phyloP scores from a whole-genome alignment of 2,888 invertebrate genomes.

The Lobophora halterata region DNA sequence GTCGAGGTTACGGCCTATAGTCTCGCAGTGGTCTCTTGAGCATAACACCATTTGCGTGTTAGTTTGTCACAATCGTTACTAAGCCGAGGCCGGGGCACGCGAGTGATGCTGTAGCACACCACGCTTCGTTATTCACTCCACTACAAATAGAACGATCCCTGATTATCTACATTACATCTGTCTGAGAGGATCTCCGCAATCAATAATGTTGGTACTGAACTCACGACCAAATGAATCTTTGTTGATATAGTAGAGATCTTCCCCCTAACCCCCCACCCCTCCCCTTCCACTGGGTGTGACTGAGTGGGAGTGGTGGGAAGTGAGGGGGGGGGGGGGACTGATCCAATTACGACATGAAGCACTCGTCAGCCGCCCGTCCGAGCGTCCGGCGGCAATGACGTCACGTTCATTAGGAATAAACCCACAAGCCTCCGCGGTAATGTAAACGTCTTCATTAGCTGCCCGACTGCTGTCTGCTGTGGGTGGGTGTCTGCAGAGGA shows the following conservation, averaged over 20 bases:
- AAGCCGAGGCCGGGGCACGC: too few species aligned
- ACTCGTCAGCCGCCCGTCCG: conserved; percentile 9
- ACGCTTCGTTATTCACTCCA: too few species aligned
- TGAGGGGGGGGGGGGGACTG: background rate
- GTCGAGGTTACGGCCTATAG: too few species aligned
- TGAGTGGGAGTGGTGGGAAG: background rate
- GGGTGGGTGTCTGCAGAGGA: too few species aligned
- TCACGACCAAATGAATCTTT: conserved; percentile 1
- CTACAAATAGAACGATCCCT: background rate
- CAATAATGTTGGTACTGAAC: background rate
- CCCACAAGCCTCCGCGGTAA: conserved; percentile 8
- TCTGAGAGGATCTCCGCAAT: conserved; percentile 1
- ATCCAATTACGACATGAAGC: conserved; percentile 22
- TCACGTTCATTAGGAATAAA: conserved; percentile 18
- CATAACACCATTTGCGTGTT: too few species aligned
- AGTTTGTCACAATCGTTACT: too few species aligned
- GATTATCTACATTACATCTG: conserved; percentile 1
- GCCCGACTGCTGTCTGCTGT: conserved; percentile 1
- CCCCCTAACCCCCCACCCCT: background rate
- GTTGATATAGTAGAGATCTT: background rate
- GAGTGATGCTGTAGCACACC: too few species aligned
- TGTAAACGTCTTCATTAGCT: conserved; percentile 14
- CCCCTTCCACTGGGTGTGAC: background rate
- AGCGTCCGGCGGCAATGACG: conserved; percentile 5
- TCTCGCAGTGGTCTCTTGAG: too few species aligned